Percentiles rank a stretch among this genome's conserved stretches.
Evolutionary conservation across 2,888 invertebrate genomes (phyloP).

Genomic region (Latheticus oryzae): DNA sequence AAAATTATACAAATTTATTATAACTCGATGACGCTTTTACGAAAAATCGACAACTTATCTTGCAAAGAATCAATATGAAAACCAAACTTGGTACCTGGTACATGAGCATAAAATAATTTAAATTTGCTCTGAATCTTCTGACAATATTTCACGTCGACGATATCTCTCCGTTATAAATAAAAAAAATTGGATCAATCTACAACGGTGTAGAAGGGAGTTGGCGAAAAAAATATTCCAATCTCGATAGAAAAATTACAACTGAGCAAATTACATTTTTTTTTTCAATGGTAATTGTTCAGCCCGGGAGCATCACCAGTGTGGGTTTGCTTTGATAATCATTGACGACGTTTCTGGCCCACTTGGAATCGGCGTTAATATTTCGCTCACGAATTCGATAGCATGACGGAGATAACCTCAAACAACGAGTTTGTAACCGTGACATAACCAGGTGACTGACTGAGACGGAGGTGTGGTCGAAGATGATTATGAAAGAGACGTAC

Average conservation of each 20-base stretch:
- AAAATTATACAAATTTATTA: too few relatives aligned
- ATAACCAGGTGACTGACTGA: conserved; percentile 44
- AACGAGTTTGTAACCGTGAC: conserved; percentile 38
- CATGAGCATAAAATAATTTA: conserved; percentile 31
- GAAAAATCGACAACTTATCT: too few relatives aligned
- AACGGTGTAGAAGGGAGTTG: too few relatives aligned
- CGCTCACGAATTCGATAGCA: conserved; percentile 46
- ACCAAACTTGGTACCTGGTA: conserved; percentile 43
- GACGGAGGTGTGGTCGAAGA: conserved; percentile 37
- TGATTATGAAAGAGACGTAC: conserved; percentile 25
- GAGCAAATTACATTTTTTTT: conserved; percentile 13
- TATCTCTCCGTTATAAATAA: too few relatives aligned
- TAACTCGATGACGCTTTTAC: too few relatives aligned
- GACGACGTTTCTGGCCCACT: too few relatives aligned
- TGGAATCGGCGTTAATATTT: conserved; percentile 30
- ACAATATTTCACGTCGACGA: too few relatives aligned
- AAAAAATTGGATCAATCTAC: too few relatives aligned
- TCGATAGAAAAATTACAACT: conserved; percentile 21
- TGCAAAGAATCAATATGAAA: conserved; percentile 41
- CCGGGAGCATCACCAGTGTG: too few relatives aligned
- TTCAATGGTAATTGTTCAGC: too few relatives aligned
- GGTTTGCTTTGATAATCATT: too few relatives aligned
- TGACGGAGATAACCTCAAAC: conserved; percentile 47
- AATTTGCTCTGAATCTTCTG: conserved; percentile 11
- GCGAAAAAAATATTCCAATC: too few relatives aligned